Conservation (phyloP, 1,140 invertebrate genomes). For the Ips nitidus region DNA sequence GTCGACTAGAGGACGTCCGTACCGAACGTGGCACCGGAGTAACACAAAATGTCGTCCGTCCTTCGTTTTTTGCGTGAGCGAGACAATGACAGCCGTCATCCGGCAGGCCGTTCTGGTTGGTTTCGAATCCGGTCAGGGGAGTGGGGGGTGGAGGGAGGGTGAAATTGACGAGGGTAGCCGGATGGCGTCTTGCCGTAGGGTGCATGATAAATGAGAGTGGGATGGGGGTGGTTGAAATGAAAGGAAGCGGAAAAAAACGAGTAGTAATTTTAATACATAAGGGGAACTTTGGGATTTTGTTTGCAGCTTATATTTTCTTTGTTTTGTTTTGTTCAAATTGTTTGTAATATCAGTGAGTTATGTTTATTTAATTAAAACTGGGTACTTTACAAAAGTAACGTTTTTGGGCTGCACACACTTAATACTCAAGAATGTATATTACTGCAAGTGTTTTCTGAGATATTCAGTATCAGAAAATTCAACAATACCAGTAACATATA, state of each 20-base stretch:
- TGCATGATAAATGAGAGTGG: slow-evolving; percentile 18
- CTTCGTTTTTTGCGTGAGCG: slow-evolving; percentile 19
- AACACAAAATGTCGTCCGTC: slow-evolving; percentile 28
- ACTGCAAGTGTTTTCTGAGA: no score
- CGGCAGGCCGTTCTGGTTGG: background rate
- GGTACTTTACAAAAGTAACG: no score
- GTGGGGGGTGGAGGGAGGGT: slow-evolving; percentile 15
- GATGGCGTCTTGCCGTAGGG: slow-evolving; percentile 20
- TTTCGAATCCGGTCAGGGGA: background rate
- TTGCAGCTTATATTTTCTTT: no score
- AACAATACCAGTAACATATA: no score
- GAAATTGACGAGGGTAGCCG: slow-evolving; percentile 30
- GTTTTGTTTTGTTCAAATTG: no score
- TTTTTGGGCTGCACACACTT: no score
- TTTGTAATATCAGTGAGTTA: no score
- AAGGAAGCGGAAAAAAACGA: slow-evolving; percentile 21
- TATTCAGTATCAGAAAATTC: no score
- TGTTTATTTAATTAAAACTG: no score
- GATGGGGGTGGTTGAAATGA: slow-evolving; percentile 17
- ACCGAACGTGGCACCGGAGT: background rate
- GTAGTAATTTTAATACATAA: background rate
- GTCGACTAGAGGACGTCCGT: slow-evolving; percentile 18
- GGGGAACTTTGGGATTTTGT: background rate
- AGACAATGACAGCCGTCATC: slow-evolving; percentile 12
- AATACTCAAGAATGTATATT: no score